Evolutionary conservation across 2,888 invertebrate genomes (phyloP).

Genomic region (Chirona hameri): DNA sequence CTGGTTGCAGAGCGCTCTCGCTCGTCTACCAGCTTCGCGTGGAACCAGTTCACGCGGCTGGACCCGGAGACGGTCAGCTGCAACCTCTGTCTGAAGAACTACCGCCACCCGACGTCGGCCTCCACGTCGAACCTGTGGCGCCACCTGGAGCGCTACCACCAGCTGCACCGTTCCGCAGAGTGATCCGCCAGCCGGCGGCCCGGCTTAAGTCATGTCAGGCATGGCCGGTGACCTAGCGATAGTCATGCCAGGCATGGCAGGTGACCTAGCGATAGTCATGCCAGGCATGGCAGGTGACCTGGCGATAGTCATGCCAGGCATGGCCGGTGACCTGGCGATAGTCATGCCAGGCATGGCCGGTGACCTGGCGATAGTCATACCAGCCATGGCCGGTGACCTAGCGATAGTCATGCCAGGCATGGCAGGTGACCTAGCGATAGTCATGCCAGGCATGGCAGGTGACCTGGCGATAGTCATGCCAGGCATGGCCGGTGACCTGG

Average conservation of each 20-base stretch:
- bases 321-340: no score
- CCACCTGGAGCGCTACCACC: constrained; percentile 32
- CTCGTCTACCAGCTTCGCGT: constrained; percentile 44
- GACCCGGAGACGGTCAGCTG: constrained; percentile 47
- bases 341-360: constrained; percentile 36
- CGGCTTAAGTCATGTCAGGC: constrained; percentile 37
- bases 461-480: no score
- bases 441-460: no score
- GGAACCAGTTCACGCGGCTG: constrained; percentile 44
- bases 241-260: no score
- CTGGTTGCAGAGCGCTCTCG: constrained; percentile 38
- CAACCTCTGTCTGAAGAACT: constrained; percentile 48
- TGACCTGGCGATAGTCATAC: constrained; percentile 41
- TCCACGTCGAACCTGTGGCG: constrained; percentile 45
- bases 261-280: no score
- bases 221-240: no score
- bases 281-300: constrained; percentile 41
- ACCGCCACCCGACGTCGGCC: constrained; percentile 46
- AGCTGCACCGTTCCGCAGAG: constrained; percentile 13
- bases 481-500: constrained; percentile 43
- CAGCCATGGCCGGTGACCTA: no score
- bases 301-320: constrained; percentile 34
- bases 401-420: no score
- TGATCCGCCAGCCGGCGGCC: constrained; percentile 42
- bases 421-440: no score